Percentiles rank a stretch among this genome's conserved stretches.
Evolutionary conservation across 2,113 vertebrate species (phyloP).

Genomic region (Malaclemys terrapin): DNA sequence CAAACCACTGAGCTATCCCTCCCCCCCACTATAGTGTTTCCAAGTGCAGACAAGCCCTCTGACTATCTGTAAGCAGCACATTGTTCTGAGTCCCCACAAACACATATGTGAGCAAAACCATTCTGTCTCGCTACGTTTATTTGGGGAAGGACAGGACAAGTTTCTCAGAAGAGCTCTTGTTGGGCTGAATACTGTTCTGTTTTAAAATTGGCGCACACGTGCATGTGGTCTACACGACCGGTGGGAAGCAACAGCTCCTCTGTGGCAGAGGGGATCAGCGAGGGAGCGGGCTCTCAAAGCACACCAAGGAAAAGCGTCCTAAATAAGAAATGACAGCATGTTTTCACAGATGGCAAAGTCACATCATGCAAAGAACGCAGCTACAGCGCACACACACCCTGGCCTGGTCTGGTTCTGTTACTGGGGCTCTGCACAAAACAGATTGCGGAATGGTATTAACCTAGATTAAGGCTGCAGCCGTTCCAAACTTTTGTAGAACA

Average conservation of each 20-base stretch:
- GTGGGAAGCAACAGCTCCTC: not conserved
- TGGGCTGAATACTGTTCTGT: not conserved
- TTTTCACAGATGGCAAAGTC: not conserved
- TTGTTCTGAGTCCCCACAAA: not conserved
- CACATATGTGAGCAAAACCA: not conserved
- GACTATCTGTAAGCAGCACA: not conserved
- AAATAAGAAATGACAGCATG: not conserved
- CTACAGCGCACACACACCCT: not conserved
- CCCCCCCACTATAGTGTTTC: too few relatives aligned
- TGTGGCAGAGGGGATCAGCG: not conserved
- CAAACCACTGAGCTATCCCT: too few relatives aligned
- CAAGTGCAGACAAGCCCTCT: not conserved
- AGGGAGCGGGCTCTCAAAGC: not conserved
- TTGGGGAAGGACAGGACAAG: not conserved
- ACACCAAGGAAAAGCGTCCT: not conserved
- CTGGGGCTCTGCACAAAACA: not conserved
- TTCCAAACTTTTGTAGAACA: not conserved
- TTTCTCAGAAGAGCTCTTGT: not conserved
- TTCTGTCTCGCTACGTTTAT: not conserved
- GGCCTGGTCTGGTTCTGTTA: not conserved
- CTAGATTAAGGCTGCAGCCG: not conserved
- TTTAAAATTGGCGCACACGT: not conserved
- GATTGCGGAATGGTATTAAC: not conserved
- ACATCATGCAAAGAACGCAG: not conserved
- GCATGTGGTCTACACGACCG: not conserved